A percentile compares a stretch with the other conserved stretches of the same genome.
phyloP scores from a whole-genome alignment of 2,797 vertebrate genomes.

The Vultur gryphus region DNA sequence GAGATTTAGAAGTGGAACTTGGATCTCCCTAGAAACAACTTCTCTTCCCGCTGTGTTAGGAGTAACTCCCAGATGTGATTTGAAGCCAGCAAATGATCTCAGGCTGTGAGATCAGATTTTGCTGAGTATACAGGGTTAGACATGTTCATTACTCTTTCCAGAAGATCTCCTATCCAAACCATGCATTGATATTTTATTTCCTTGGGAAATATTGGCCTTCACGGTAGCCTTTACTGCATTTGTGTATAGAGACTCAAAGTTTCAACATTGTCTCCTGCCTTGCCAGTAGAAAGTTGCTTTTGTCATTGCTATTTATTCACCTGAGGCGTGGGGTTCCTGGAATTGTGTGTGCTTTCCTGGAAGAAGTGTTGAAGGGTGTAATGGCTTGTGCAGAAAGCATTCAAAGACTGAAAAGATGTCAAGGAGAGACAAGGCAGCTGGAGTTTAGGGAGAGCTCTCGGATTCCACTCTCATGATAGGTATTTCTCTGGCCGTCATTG shows the following conservation, averaged over 20 bases:
- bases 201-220: neutral
- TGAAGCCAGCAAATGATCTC: conserved; percentile 52
- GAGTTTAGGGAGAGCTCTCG: neutral
- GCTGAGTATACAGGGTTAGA: conserved; percentile 11
- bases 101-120: conserved; percentile 53
- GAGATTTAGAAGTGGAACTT: neutral
- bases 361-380: neutral
- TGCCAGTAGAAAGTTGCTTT: neutral
- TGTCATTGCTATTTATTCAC: neutral
- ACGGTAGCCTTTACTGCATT: neutral
- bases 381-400: conserved; percentile 11
- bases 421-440: conserved; percentile 16
- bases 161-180: neutral
- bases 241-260: neutral
- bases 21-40: neutral
- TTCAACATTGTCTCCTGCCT: neutral
- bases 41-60: neutral
- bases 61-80: neutral
- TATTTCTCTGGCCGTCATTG: neutral
- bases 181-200: neutral
- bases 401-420: neutral
- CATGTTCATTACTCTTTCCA: neutral
- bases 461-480: neutral
- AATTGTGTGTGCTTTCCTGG: conserved; percentile 14
- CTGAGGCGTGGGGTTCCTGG: conserved; percentile 48